Percentiles rank a stretch among this genome's conserved stretches.
Conservation (phyloP, 2,888 invertebrate species). For the Eueremaeus valkanovi region DNA sequence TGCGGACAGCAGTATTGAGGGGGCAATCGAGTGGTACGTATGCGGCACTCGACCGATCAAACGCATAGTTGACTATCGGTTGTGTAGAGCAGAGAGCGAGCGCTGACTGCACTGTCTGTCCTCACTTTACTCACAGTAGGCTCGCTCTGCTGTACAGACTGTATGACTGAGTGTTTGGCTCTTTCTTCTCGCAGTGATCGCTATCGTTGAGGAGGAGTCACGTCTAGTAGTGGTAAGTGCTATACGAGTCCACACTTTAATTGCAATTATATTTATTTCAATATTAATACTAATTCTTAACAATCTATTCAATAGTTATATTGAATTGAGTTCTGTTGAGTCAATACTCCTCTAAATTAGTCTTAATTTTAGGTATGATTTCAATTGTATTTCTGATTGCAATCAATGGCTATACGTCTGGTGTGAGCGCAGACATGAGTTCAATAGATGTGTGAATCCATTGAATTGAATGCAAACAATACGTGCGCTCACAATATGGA, state of each 20-base stretch:
- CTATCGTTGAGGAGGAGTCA: conserved; percentile 26
- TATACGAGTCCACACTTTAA: not conserved
- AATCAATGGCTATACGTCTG: not conserved
- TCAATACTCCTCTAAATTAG: no score
- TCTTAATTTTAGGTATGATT: no score
- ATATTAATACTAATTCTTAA: no score
- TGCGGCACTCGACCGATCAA: not conserved
- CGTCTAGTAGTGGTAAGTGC: conserved; percentile 22
- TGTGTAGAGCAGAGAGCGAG: not conserved
- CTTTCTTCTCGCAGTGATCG: not conserved
- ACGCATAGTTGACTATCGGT: not conserved
- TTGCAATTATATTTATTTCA: no score
- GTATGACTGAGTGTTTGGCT: not conserved
- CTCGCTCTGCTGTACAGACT: no score
- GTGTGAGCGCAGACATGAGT: not conserved
- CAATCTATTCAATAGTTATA: no score
- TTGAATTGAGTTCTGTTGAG: no score
- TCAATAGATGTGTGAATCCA: not conserved
- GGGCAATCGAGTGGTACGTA: no score
- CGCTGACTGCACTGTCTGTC: not conserved
- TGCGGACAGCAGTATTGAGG: not conserved
- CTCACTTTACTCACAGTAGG: no score
- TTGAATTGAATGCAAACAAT: not conserved
- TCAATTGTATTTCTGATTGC: not conserved
- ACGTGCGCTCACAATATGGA: conserved; percentile 26